Conservation (phyloP, 2,113 vertebrate species). For the Felis chaus region DNA sequence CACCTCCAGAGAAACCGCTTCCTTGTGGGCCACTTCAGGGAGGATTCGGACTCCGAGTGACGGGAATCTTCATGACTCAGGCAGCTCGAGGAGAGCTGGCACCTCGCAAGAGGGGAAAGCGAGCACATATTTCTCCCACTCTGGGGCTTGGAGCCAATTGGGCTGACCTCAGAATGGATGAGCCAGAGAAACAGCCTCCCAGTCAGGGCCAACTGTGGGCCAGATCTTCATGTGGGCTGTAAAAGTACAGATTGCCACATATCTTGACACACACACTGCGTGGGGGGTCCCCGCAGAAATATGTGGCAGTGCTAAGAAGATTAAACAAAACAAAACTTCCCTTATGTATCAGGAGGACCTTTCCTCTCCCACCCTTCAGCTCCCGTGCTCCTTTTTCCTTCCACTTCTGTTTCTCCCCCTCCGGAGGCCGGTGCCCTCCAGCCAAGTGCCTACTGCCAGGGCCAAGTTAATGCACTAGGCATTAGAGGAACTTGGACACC, state of each 20-base stretch:
- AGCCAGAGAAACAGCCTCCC: constrained; percentile 56
- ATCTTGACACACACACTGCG: constrained; percentile 4
- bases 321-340: background rate
- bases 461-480: background rate
- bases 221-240: constrained; percentile 66
- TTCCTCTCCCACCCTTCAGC: background rate
- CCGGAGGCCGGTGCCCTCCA: background rate
- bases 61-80: background rate
- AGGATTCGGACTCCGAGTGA: background rate
- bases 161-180: constrained; percentile 65
- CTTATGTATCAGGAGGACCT: background rate
- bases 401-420: background rate
- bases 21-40: background rate
- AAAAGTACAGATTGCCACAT: constrained; percentile 59
- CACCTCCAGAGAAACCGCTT: constrained; percentile 51
- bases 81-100: background rate
- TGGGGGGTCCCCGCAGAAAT: background rate
- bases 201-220: constrained; percentile 41
- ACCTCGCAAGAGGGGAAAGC: constrained; percentile 55
- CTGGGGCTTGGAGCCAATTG: constrained; percentile 57
- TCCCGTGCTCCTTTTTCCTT: background rate
- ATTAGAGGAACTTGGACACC: background rate
- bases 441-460: background rate
- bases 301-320: background rate
- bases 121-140: constrained; percentile 39